Conservation (phyloP, 2,113 vertebrate genomes). For the Archocentrus centrarchus region DNA sequence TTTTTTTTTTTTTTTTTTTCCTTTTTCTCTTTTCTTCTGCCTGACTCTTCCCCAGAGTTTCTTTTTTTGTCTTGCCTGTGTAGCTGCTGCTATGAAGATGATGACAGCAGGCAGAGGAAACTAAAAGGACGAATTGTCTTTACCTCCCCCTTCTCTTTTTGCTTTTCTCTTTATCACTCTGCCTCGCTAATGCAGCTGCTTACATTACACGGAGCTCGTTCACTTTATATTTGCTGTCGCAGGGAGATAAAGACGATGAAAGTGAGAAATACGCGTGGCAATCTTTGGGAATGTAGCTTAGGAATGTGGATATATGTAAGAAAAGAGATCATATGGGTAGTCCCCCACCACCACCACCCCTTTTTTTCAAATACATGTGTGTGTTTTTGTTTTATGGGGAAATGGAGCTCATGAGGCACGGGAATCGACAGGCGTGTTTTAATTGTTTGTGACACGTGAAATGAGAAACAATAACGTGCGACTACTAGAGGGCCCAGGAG, state of each 20-base stretch:
- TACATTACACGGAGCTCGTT: constrained; percentile 68
- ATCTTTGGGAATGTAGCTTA: constrained; percentile 55
- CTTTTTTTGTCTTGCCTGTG: constrained; percentile 61
- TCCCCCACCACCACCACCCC: too few species aligned
- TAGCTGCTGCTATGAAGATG: constrained; percentile 62
- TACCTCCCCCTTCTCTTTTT: constrained; percentile 13
- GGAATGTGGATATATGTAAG: constrained; percentile 6
- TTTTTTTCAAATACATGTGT: background rate
- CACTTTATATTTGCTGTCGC: constrained; percentile 67
- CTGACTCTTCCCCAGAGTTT: constrained; percentile 61
- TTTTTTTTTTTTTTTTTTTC: constrained; percentile 13
- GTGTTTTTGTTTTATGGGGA: constrained; percentile 6
- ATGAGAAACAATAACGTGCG: constrained; percentile 79
- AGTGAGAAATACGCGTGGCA: constrained; percentile 63
- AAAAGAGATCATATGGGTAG: background rate
- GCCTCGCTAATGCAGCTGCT: constrained; percentile 54
- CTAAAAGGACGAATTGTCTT: constrained; percentile 61
- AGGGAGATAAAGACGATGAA: constrained; percentile 75
- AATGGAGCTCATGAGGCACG: constrained; percentile 20
- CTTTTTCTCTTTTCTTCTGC: constrained; percentile 20
- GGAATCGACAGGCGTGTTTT: constrained; percentile 53
- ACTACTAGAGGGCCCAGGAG: constrained; percentile 80
- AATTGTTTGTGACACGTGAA: constrained; percentile 70
- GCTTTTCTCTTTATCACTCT: constrained; percentile 41
- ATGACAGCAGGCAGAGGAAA: constrained; percentile 68